A percentile compares a stretch with the other conserved stretches of the same genome.
Evolutionary conservation across 2,113 vertebrate species (phyloP).

Genomic region (Gasterosteus aculeatus): DNA sequence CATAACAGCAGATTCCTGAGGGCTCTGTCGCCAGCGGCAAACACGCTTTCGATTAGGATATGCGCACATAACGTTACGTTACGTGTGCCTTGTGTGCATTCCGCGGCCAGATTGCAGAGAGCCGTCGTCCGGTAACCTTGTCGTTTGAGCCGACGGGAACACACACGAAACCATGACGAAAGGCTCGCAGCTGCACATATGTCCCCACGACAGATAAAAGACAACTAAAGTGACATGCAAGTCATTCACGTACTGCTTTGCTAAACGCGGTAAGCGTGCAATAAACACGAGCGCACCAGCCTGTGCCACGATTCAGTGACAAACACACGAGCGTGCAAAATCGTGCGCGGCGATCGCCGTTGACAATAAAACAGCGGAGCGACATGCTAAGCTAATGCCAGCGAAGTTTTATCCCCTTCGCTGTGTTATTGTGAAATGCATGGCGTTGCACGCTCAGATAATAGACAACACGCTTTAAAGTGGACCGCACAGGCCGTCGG

Average conservation of each 20-base stretch:
- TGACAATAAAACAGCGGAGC: conserved; percentile 62
- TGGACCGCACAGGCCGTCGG: background rate
- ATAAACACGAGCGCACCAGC: background rate
- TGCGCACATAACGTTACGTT: conserved; percentile 26
- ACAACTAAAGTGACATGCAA: background rate
- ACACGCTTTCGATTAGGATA: conserved; percentile 58
- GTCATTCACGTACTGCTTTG: background rate
- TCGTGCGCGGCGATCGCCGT: conserved; percentile 52
- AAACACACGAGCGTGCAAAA: conserved; percentile 34
- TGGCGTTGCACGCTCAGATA: background rate
- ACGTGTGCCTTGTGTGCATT: conserved; percentile 15
- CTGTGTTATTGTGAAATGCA: conserved; percentile 35
- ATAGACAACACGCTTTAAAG: background rate
- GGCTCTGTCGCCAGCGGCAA: conserved; percentile 64
- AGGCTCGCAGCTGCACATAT: conserved; percentile 21
- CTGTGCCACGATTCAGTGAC: conserved; percentile 32
- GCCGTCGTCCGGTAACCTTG: conserved; percentile 15
- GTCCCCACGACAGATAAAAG: conserved; percentile 21
- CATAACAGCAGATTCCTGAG: conserved; percentile 78
- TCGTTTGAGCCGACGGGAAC: background rate
- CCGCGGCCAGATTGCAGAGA: conserved; percentile 31
- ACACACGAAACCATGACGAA: background rate
- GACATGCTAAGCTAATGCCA: conserved; percentile 51
- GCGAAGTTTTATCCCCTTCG: conserved; percentile 52
- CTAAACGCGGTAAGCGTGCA: background rate